These are phyloP conservation scores for Dinothrombium tinctorium DNA, from an alignment of 1,140 invertebrate species.

Conservation along the genomic window DNA sequence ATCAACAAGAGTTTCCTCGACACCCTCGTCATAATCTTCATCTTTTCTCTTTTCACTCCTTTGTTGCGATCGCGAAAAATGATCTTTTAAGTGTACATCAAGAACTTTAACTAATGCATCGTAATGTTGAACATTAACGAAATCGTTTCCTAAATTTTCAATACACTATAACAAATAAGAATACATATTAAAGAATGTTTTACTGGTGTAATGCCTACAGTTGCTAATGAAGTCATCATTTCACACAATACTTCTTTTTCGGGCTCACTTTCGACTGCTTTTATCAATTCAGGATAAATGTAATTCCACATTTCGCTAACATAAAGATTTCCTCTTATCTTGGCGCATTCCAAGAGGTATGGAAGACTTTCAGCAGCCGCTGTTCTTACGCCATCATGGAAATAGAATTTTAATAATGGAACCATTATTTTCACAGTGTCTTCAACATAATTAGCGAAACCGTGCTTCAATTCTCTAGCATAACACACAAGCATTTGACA, in stretches of 20 bases:
- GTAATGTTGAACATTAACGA: conserved; percentile 48
- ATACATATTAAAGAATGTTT: conserved; percentile 6
- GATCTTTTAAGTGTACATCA: conserved; percentile 63
- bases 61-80: conserved; percentile 55
- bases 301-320: conserved; percentile 74
- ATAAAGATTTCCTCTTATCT: conserved; percentile 49
- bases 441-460: conserved; percentile 80
- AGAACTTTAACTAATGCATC: conserved; percentile 56
- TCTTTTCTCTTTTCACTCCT: conserved; percentile 54
- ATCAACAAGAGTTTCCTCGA: conserved; percentile 74
- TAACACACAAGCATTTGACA: conserved; percentile 99
- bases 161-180: conserved; percentile 38
- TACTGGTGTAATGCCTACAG: conserved; percentile 22
- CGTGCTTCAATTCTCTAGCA: conserved; percentile 85
- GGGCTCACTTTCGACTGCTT: conserved; percentile 76
- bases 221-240: conserved; percentile 60
- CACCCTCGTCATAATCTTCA: conserved; percentile 89
- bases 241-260: conserved; percentile 77
- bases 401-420: conserved; percentile 93
- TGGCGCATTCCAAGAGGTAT: conserved; percentile 72
- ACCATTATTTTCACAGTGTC: conserved; percentile 84
- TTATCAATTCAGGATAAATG: conserved; percentile 68
- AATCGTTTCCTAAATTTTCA: conserved; percentile 64
- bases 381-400: conserved; percentile 79
- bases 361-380: conserved; percentile 87